Percentiles rank a stretch among this genome's conserved stretches.
These are phyloP conservation scores for Conger conger DNA, from an alignment of 2,113 vertebrate genomes.

Conservation along the genomic window DNA sequence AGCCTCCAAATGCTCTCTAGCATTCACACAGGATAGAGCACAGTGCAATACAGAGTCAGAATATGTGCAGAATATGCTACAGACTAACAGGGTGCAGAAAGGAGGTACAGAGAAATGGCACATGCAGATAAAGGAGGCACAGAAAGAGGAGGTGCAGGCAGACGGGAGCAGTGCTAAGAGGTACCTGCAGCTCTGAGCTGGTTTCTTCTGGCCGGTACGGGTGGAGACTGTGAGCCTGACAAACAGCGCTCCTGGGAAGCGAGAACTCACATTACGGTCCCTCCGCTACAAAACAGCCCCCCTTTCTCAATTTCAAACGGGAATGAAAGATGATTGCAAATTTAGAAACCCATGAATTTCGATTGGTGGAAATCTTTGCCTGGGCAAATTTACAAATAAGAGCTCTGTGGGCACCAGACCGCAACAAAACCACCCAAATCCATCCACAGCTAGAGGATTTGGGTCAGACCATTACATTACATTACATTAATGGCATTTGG, in stretches of 20 bases:
- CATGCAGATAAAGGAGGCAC: neutral
- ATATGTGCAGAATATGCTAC: neutral
- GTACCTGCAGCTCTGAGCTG: slow-evolving; percentile 83
- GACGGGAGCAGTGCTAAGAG: neutral
- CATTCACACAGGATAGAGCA: neutral
- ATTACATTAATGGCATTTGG: too few species aligned
- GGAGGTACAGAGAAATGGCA: neutral
- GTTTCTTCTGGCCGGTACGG: slow-evolving; percentile 84
- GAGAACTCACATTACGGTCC: neutral
- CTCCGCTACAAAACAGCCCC: neutral
- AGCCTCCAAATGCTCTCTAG: neutral
- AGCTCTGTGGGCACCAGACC: too few species aligned
- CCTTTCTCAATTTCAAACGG: neutral
- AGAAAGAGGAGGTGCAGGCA: neutral
- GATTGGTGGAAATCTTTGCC: too few species aligned
- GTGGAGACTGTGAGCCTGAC: slow-evolving; percentile 79
- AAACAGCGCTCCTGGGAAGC: slow-evolving; percentile 68
- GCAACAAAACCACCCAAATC: neutral
- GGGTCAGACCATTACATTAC: too few species aligned
- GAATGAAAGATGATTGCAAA: neutral
- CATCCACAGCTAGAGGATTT: neutral
- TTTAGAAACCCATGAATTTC: neutral
- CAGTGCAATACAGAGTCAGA: neutral
- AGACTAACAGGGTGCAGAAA: neutral
- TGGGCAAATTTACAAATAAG: too few species aligned